Conservation (phyloP, 2,888 invertebrate genomes). For the Dichetophora obliterata region DNA sequence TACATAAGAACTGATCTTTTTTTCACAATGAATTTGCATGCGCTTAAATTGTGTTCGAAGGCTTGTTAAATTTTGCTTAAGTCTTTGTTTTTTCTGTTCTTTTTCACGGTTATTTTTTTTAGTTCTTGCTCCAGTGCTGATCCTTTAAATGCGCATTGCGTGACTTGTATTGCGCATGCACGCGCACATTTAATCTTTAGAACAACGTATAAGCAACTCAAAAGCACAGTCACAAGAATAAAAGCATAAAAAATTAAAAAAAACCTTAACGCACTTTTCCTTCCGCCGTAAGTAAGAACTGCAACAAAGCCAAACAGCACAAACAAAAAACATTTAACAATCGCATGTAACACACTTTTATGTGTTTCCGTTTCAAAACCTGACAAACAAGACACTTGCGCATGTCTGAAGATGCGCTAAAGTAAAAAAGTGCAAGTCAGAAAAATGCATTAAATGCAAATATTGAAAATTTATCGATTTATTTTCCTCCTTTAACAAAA, state of each 20-base stretch:
- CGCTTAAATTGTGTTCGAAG: slow-evolving; percentile 64
- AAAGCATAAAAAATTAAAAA: neutral
- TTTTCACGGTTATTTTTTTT: neutral
- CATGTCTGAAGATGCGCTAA: slow-evolving; percentile 32
- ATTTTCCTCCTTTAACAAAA: slow-evolving; percentile 16
- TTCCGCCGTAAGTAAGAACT: neutral
- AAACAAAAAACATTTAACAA: slow-evolving; percentile 59
- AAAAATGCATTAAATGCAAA: neutral
- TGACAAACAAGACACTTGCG: slow-evolving; percentile 65
- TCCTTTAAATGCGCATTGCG: slow-evolving; percentile 48
- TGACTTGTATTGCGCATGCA: slow-evolving; percentile 50
- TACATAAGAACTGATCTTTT: slow-evolving; percentile 31
- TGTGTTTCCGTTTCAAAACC: slow-evolving; percentile 67
- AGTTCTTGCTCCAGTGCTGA: slow-evolving; percentile 38
- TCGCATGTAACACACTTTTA: slow-evolving; percentile 60
- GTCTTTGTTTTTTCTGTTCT: slow-evolving; percentile 46
- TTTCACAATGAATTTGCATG: slow-evolving; percentile 68
- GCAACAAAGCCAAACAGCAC: slow-evolving; percentile 50
- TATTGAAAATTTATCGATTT: neutral
- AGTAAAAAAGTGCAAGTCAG: neutral
- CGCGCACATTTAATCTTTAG: slow-evolving; percentile 50
- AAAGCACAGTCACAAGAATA: neutral
- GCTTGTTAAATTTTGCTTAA: slow-evolving; percentile 63
- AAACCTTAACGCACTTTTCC: neutral
- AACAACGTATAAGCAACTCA: neutral